phyloP scores from a whole-genome alignment of 1,140 invertebrate genomes.

The Bombus confusus region DNA sequence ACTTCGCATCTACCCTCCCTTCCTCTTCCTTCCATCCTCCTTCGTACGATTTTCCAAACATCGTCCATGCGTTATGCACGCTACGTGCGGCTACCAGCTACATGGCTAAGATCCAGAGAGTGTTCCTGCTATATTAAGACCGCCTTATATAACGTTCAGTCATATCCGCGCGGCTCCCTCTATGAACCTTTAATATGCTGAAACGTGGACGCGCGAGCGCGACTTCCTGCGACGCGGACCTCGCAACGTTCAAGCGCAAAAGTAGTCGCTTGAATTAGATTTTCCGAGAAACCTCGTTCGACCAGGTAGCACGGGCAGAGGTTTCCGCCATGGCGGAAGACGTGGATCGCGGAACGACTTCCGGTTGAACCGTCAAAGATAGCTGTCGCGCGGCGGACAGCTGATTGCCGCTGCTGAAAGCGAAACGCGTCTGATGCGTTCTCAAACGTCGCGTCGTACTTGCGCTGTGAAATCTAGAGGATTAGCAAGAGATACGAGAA shows the following conservation, averaged over 20 bases:
- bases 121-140: conserved; percentile 72
- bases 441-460: neutral
- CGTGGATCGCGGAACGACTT: neutral
- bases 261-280: conserved; percentile 47
- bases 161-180: conserved; percentile 57
- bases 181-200: conserved; percentile 65
- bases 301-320: neutral
- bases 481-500: neutral
- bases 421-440: neutral
- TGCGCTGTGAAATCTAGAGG: neutral
- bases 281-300: conserved; percentile 29
- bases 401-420: neutral
- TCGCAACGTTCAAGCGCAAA: neutral
- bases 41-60: conserved; percentile 16
- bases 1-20: no score
- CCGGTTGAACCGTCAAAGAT: conserved; percentile 25
- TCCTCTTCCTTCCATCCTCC: no score
- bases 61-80: conserved; percentile 26
- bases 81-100: conserved; percentile 20
- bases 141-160: conserved; percentile 70
- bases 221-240: conserved; percentile 30
- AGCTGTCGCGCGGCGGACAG: conserved; percentile 2
- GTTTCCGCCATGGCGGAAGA: neutral
- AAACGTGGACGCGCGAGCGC: conserved; percentile 18
- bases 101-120: conserved; percentile 72